Base-by-base conservation (phyloP, 30 jellyfish, hydroid and myxozoan genomes). In the Cassiopea andromeda region DNA sequence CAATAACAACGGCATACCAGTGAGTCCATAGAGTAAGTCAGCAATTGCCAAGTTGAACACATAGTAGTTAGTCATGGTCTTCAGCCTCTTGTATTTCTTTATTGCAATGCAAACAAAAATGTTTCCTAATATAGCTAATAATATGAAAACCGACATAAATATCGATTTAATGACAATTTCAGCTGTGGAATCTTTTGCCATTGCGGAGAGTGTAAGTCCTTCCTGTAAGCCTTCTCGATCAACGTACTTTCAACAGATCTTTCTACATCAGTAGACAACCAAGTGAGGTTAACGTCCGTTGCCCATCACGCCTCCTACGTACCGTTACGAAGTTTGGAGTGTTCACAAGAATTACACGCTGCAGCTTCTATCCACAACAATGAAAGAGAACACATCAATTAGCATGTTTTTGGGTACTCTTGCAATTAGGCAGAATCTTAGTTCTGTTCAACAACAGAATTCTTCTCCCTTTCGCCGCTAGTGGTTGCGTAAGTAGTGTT, bases 21-120 rank as follows among this genome's bases (percentile, higher is more conserved):
- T 84, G 38, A 92, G 17, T 16, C 92, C 86, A 48, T 91, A 96
- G 0, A 96, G 91, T n/a, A 96, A 78, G 74, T 96, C 99, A 6
- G 99, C 98, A 16, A 92, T 80, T 19, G 99, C 99, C 18, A 96
- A 91, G 77, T 89, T 96, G 74, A 92, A 92, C 14, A 96, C 98
- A 75, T 93, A 88, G 72, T 92, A 96, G 85, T 96, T 96, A 1
- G 99, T 97, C 77, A 96, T 50, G 12, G 98, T 92, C 78, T 89
- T 93, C 2, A 96, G 87, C 60, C 94, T 85, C 48, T 73, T 67
- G 76, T 89, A 78, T 80, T 60, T 89, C 80, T 75, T 44, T 47
- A 96, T 92, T 1, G 98, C 97, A 44, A 83, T 60, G 69, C 97
- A 85, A 9, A 96, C 99, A 7, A 86, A 69, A 9, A 73, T 49